Percentiles rank a stretch among this genome's conserved stretches.
Evolutionary conservation across 1,140 invertebrate species (phyloP).

Genomic region (Drosophila subobscura): DNA sequence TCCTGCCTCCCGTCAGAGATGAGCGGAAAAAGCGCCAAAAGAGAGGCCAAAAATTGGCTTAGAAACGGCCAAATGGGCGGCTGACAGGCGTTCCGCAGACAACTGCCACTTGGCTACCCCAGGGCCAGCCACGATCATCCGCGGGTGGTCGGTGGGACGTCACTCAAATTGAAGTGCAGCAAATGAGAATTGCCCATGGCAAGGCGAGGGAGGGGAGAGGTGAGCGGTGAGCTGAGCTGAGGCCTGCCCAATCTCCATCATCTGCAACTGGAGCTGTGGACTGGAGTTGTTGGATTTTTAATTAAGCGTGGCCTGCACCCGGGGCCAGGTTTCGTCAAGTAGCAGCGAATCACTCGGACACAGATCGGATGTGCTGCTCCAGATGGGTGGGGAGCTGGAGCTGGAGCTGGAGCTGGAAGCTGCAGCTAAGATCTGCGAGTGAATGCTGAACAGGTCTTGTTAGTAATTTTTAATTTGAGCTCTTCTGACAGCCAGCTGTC

Average conservation of each 20-base stretch:
- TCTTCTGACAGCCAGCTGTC: conserved; percentile 83
- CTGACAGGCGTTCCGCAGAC: conserved; percentile 38
- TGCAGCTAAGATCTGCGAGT: not conserved
- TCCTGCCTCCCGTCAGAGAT: conserved; percentile 12
- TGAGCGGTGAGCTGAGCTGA: not conserved
- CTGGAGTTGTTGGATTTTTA: conserved; percentile 77
- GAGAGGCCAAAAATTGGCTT: conserved; percentile 20
- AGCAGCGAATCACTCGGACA: conserved; percentile 17
- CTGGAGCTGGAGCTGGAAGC: not conserved
- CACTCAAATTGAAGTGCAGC: conserved; percentile 79
- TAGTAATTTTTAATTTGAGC: conserved; percentile 84
- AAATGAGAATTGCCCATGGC: conserved; percentile 65
- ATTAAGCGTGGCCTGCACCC: conserved; percentile 69
- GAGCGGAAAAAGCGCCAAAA: not conserved
- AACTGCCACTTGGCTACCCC: conserved; percentile 62
- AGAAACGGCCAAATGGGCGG: conserved; percentile 33
- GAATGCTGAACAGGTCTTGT: conserved; percentile 67
- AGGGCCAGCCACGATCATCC: conserved; percentile 27
- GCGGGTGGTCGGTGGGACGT: conserved; percentile 76
- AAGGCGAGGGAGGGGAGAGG: not conserved
- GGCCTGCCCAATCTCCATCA: conserved; percentile 43
- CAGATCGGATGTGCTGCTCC: conserved; percentile 29
- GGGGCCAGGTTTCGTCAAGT: conserved; percentile 57
- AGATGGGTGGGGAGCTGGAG: not conserved
- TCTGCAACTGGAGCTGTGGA: conserved; percentile 8